Evolutionary conservation across 2,797 vertebrate species (phyloP).

Genomic region (Serranus cabrilla): DNA sequence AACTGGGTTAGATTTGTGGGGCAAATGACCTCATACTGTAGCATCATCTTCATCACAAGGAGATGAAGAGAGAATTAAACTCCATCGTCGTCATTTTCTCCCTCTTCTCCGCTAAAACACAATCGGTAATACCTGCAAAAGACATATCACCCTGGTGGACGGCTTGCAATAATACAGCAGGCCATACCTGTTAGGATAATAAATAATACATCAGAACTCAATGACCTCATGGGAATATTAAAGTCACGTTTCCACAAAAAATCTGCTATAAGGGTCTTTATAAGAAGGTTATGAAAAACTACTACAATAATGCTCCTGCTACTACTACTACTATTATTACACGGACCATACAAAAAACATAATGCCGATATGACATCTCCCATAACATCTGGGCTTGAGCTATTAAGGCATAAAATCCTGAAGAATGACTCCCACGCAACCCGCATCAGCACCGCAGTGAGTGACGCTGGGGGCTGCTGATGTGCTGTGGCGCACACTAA

Average conservation of each 20-base stretch:
- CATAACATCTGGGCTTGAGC: constrained; percentile 38
- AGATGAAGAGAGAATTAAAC: constrained; percentile 59
- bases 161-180: background rate
- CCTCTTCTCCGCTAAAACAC: background rate
- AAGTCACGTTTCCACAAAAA: background rate
- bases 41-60: constrained; percentile 69
- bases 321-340: background rate
- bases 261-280: background rate
- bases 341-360: background rate
- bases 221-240: constrained; percentile 1
- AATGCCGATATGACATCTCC: constrained; percentile 9
- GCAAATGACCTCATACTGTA: constrained; percentile 80
- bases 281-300: background rate
- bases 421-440: constrained; percentile 63
- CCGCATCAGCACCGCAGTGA: constrained; percentile 76
- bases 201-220: constrained; percentile 26
- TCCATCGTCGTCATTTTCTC: background rate
- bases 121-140: background rate
- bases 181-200: background rate
- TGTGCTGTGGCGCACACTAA: constrained; percentile 66
- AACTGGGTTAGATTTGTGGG: constrained; percentile 77
- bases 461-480: constrained; percentile 49
- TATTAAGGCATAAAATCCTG: constrained; percentile 17
- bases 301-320: too few relatives aligned
- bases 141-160: background rate